phyloP scores from a whole-genome alignment of 2,113 vertebrate genomes.

The Marcusenius ussheri region DNA sequence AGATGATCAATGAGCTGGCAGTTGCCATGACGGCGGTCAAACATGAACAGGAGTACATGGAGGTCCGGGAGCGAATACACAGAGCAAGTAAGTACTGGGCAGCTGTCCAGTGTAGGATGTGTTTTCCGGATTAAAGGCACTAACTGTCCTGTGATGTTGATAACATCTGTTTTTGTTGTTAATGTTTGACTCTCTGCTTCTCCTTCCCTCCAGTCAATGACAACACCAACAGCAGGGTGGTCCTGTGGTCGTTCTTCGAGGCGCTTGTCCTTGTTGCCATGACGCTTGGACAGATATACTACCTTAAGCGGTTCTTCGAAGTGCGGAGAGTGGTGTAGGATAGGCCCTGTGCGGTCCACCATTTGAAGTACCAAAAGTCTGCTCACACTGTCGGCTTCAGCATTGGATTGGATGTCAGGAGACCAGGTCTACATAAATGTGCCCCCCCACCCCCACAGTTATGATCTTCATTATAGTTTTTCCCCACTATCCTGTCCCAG shows the following conservation, averaged over 20 bases:
- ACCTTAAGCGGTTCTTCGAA: conserved; percentile 99
- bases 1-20: conserved; percentile 97
- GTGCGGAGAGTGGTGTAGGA: conserved; percentile 92
- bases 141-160: neutral
- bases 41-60: conserved; percentile 99
- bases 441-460: neutral
- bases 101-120: neutral
- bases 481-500: conserved; percentile 24
- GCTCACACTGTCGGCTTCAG: conserved; percentile 32
- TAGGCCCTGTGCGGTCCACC: conserved; percentile 44
- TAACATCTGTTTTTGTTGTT: neutral
- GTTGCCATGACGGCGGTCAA: conserved; percentile 98
- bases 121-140: neutral
- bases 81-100: conserved; percentile 76
- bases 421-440: conserved; percentile 34
- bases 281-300: conserved; percentile 99
- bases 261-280: conserved; percentile 97
- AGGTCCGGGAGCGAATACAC: conserved; percentile 97
- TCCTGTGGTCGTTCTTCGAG: conserved; percentile 99
- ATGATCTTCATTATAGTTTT: neutral
- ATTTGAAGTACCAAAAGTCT: conserved; percentile 58
- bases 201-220: conserved; percentile 76
- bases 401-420: conserved; percentile 43
- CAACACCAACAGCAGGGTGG: conserved; percentile 99
- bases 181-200: conserved; percentile 18